These are phyloP conservation scores for Tethea ocularis DNA, from an alignment of 2,888 invertebrate species.

Conservation along the genomic window DNA sequence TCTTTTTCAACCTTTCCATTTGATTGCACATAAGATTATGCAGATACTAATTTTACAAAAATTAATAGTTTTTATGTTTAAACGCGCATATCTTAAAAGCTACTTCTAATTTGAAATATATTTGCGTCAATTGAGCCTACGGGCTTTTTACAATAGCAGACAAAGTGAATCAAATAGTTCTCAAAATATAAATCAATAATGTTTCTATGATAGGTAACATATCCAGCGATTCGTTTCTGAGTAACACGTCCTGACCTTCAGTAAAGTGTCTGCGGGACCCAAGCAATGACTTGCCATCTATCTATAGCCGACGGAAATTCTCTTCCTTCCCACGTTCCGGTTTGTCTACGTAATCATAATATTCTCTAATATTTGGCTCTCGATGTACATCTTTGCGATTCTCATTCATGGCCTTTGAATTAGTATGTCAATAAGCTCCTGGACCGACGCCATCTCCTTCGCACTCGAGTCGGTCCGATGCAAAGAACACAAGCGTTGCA, in stretches of 20 bases:
- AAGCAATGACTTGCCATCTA: neutral
- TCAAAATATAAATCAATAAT: too few relatives aligned
- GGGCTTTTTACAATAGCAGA: too few relatives aligned
- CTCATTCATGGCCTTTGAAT: constrained; percentile 4
- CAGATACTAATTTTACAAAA: too few relatives aligned
- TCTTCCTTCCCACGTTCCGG: neutral
- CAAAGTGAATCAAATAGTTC: too few relatives aligned
- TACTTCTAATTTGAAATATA: too few relatives aligned
- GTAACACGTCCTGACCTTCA: too few relatives aligned
- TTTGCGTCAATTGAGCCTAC: too few relatives aligned
- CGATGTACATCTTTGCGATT: neutral
- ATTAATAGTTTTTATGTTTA: too few relatives aligned
- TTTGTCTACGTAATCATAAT: neutral
- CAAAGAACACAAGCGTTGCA: constrained; percentile 20
- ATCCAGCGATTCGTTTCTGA: neutral
- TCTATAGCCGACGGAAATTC: neutral
- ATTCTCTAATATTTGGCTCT: neutral
- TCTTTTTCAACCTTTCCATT: too few relatives aligned
- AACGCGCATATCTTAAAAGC: too few relatives aligned
- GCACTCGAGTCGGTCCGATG: constrained; percentile 16
- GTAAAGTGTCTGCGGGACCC: neutral
- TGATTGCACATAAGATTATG: too few relatives aligned
- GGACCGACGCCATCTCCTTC: constrained; percentile 11
- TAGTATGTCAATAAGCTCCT: constrained; percentile 3
- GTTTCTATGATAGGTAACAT: too few relatives aligned